phyloP scores from a whole-genome alignment of 2,113 vertebrate species.

The Phaethornis superciliosus region DNA sequence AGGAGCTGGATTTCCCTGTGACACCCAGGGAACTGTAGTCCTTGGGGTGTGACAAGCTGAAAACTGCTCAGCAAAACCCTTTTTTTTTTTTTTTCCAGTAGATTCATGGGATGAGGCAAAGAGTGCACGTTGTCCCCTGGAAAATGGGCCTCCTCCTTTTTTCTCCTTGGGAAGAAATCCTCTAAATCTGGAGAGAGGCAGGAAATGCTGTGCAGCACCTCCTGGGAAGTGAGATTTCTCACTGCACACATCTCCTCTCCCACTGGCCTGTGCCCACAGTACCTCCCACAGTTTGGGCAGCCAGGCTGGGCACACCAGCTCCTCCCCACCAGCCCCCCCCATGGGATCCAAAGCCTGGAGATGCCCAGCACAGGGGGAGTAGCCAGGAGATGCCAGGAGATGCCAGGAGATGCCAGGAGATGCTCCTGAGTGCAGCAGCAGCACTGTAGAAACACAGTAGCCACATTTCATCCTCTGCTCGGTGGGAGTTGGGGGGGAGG shows the following conservation, averaged over 20 bases:
- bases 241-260: not conserved
- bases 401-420: fast-evolving
- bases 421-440: not conserved
- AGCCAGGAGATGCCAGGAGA: fast-evolving
- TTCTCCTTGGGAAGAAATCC: not conserved
- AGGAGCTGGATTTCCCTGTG: not conserved
- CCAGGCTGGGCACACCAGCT: not conserved
- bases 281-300: not conserved
- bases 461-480: not conserved
- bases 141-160: constrained; percentile 23
- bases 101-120: not conserved
- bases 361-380: not conserved
- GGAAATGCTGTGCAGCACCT: not conserved
- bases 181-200: constrained; percentile 24
- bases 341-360: not conserved
- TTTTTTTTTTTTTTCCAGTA: not conserved
- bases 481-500: not conserved
- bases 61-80: constrained; percentile 3
- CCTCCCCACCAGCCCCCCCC: not conserved
- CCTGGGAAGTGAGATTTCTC: constrained; percentile 17
- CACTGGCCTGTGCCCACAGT: not conserved
- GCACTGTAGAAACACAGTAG: not conserved
- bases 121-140: not conserved
- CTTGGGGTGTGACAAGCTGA: not conserved
- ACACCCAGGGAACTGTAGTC: not conserved